Evolutionary conservation across 2,113 vertebrate genomes (phyloP).

Genomic region (Xerus inauris): DNA sequence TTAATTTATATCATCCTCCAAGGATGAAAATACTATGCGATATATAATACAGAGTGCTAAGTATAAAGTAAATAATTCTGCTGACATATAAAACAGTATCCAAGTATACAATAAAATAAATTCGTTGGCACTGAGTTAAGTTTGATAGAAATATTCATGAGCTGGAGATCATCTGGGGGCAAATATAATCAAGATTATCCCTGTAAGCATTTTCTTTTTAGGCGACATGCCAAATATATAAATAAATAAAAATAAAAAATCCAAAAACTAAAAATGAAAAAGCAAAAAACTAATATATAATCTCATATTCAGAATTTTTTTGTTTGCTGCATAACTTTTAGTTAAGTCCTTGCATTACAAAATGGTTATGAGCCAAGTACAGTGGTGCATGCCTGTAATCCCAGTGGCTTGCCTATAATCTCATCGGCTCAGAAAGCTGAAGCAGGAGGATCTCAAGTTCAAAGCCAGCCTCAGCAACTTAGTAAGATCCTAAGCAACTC

Average conservation of each 20-base stretch:
- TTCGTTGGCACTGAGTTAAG: not conserved
- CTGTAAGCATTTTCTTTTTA: not conserved
- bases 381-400: no score
- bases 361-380: not conserved
- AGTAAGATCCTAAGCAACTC: no score
- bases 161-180: not conserved
- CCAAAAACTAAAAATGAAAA: not conserved
- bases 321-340: not conserved
- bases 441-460: no score
- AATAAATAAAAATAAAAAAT: not conserved
- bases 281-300: not conserved
- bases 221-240: not conserved
- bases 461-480: no score
- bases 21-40: not conserved
- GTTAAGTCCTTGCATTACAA: not conserved
- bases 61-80: not conserved
- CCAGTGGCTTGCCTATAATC: no score
- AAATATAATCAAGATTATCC: not conserved
- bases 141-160: not conserved
- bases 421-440: no score
- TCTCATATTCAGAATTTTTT: not conserved
- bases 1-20: not conserved
- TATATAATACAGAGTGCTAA: not conserved
- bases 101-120: not conserved
- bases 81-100: not conserved